Evolutionary conservation across 2,113 vertebrate genomes (phyloP).

Genomic region (Trichechus manatus): DNA sequence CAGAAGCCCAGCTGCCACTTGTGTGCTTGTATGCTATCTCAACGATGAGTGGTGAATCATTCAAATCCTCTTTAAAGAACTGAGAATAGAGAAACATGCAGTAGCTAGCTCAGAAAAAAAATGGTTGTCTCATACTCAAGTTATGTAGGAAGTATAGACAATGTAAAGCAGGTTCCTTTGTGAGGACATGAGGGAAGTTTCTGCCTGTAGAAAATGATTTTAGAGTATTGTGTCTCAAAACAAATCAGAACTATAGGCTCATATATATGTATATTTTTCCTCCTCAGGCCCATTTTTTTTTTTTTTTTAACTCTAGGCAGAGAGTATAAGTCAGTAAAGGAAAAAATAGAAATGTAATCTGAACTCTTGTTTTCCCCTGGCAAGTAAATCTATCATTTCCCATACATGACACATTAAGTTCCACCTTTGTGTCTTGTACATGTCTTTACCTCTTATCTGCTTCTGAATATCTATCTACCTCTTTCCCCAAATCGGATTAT

Average conservation of each 20-base stretch:
- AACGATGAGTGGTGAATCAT: conserved; percentile 10
- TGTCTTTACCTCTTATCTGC: conserved; percentile 37
- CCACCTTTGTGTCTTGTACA: conserved; percentile 48
- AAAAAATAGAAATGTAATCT: conserved; percentile 13
- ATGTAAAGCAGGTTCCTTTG: not conserved
- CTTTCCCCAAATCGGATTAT: conserved; percentile 46
- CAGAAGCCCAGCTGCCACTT: not conserved
- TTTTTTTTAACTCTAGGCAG: not conserved
- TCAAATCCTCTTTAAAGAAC: conserved; percentile 40
- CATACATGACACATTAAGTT: conserved; percentile 32
- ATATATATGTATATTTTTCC: not conserved
- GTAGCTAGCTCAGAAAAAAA: not conserved
- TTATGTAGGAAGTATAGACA: conserved; percentile 30
- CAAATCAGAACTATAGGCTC: not conserved
- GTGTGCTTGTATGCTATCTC: not conserved
- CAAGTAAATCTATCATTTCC: conserved; percentile 52
- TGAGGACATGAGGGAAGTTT: not conserved
- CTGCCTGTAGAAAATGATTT: not conserved
- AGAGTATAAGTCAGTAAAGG: not conserved
- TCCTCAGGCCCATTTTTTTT: not conserved
- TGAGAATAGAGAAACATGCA: conserved; percentile 60
- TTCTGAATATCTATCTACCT: not conserved
- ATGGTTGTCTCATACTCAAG: not conserved
- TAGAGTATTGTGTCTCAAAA: not conserved
- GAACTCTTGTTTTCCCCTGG: not conserved